Base-by-base conservation (phyloP, 2,797 vertebrate genomes). In the Netta rufina region DNA sequence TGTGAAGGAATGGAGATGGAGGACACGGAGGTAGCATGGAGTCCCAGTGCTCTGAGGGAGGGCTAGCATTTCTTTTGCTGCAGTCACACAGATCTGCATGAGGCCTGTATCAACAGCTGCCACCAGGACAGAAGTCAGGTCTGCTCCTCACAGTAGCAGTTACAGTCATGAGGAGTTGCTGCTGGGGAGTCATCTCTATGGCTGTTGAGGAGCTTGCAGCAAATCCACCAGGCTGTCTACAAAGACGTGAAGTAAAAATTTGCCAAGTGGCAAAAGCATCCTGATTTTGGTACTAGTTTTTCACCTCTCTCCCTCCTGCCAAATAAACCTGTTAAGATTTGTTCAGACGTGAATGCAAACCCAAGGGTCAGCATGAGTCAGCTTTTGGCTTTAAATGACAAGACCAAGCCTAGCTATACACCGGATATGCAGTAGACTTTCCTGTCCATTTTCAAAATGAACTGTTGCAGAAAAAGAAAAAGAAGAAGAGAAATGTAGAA, bases 11-110 rank as follows among this genome's bases (percentile, higher is more conserved):
- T 28, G 58, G 32, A 71, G 4, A 22, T 5, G 6, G 20, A 47
- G 36, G 32, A 6, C 2, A 1, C 3, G 13, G 51, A 61, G 41
- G 9, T 1, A 53, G 32, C 0, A 2, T 6, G 0, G 1, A 47
- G 28, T 4, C 13, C 43, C 20, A 20, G 47, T 65, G 32, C 24
- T 7, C 61, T 18, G 11, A 0, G 0, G 12, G 21, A 65, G 33
- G 2, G 9, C 27, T 14, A 30, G 65, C 41, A 38, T 16, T 0
- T 0, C 33, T 82, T 45, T 67, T 54, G 65, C 49, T 61, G 61
- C 57, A 38, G 28, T 13, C 45, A 9, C 33, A 10, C 11, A 3
- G 3, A 2, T 43, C 65, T 69, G 30, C n/a, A 54, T 1, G 0
- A 6, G 24, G 45, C 76, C 47, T 43, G 4, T 38, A 9, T 11